Evolutionary conservation across 2,113 vertebrate genomes (phyloP), one percentile per base, ranked within the genome.

Genomic region (Triplophysa siluroides): DNA sequence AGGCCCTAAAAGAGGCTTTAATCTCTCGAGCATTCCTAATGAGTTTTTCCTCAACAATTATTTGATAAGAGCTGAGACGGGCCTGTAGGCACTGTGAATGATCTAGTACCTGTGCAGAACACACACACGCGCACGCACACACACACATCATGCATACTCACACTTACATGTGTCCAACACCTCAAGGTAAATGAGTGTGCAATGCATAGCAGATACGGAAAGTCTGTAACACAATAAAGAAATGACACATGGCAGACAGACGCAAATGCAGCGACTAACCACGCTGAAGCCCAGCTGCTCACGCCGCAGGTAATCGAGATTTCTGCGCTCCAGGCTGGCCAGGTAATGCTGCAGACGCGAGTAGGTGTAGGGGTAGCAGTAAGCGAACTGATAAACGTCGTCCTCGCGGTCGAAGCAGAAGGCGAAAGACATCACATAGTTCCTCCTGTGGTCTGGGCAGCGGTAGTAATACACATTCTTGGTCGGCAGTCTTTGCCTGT

Each of bases 381-480:
- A 99, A 66, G 98, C 95, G 87, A 99, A 98, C 73, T 98, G 98
- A 61, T 97, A 99, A 0, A 93, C 89, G 84, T 99, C 98, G 19
- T 97, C 95, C 85, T 98, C 97, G 4, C 93, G 93, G 90, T 99
- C 98, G 38, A 99, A 99, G 90, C 98, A 99, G 86, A 99, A 99
- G 75, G 97, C 97, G 82, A 98, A 99, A 67, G 97, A 99, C 98
- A 99, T 98, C 82, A 99, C 97, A 29, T 99, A 99, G 91, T 97
- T 98, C 86, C 93, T 96, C 74, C 95, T 93, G 87, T 99, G 98
- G 88, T 98, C 97, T 0, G 97, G 97, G 70, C 96, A 98, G 79
- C 97, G 96, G 85, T 99, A 99, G 88, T 99, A 99, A 86, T 98
- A 99, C 43, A 99, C 98, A 0, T 98, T 98, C 92, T 98, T 99